Evolutionary conservation across 2,113 vertebrate species (phyloP).

Genomic region (Vidua chalybeata): DNA sequence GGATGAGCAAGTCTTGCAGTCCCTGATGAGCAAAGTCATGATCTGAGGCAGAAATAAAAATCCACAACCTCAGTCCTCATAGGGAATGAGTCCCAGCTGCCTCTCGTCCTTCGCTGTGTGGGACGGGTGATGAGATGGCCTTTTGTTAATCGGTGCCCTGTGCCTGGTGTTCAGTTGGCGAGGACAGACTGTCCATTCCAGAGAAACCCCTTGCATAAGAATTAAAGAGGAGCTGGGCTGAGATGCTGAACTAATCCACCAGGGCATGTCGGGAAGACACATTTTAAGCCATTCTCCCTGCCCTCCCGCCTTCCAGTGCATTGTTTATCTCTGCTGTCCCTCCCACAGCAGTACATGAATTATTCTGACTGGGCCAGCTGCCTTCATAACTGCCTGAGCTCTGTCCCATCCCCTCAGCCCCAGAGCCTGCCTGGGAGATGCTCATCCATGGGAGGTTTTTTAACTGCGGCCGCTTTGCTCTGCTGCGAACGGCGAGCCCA

Average conservation of each 20-base stretch:
- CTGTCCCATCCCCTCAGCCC: background rate
- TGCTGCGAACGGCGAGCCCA: background rate
- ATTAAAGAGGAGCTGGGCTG: conserved; percentile 58
- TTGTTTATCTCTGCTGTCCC: conserved; percentile 37
- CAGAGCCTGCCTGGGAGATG: background rate
- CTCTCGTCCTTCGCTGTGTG: fast-evolving
- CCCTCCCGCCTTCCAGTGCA: background rate
- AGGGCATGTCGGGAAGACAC: conserved; percentile 53
- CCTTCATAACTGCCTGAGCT: conserved; percentile 16
- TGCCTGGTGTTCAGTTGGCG: background rate
- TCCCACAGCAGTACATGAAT: conserved; percentile 27
- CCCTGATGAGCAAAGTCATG: background rate
- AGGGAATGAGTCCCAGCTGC: background rate
- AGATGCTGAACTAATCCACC: conserved; percentile 65
- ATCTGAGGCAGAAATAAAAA: background rate
- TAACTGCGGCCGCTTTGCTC: background rate
- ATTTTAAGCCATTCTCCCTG: conserved; percentile 36
- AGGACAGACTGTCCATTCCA: conserved; percentile 57
- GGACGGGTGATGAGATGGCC: conserved; percentile 42
- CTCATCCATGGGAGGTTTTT: background rate
- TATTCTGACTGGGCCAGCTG: conserved; percentile 23
- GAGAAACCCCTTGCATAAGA: conserved; percentile 68
- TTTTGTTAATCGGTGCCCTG: conserved; percentile 22
- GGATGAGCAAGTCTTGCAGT: background rate
- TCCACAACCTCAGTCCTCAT: background rate